Conservation (phyloP, 2,113 vertebrate genomes). For the Nesogale talazaci region DNA sequence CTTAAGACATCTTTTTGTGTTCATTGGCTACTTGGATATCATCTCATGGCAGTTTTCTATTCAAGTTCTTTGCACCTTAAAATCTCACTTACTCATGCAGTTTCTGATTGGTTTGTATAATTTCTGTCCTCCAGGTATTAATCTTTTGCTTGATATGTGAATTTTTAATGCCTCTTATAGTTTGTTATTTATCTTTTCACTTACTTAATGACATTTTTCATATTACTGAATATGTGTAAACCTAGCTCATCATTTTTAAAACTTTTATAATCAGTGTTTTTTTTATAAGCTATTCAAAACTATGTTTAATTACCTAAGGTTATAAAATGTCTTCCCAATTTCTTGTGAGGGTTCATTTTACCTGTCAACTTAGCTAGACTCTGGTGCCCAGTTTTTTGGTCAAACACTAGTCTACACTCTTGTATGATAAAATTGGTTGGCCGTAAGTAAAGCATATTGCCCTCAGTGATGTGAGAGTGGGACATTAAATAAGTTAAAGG, state of each 20-base stretch:
- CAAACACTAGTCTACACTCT: neutral
- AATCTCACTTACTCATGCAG: neutral
- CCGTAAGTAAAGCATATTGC: neutral
- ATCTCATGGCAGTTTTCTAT: neutral
- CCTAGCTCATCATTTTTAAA: neutral
- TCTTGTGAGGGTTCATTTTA: neutral
- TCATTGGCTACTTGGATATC: neutral
- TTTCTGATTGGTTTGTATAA: neutral
- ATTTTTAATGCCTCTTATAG: neutral
- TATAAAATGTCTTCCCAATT: neutral
- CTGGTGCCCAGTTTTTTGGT: neutral
- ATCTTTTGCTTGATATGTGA: neutral
- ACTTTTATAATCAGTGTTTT: neutral
- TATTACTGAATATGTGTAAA: slow-evolving; percentile 20
- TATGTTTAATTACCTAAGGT: neutral
- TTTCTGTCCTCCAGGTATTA: neutral
- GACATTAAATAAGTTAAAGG: neutral
- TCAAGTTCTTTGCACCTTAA: neutral
- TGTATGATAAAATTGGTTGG: neutral
- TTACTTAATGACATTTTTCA: neutral
- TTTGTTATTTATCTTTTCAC: neutral
- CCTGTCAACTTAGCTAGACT: neutral
- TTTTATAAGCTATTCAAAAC: slow-evolving; percentile 4
- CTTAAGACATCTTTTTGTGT: neutral
- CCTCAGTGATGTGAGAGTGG: neutral